A percentile compares a stretch with the other conserved stretches of the same genome.
Evolutionary conservation across 2,888 invertebrate genomes (phyloP).

Genomic region (Carpatolechia fugitivella): DNA sequence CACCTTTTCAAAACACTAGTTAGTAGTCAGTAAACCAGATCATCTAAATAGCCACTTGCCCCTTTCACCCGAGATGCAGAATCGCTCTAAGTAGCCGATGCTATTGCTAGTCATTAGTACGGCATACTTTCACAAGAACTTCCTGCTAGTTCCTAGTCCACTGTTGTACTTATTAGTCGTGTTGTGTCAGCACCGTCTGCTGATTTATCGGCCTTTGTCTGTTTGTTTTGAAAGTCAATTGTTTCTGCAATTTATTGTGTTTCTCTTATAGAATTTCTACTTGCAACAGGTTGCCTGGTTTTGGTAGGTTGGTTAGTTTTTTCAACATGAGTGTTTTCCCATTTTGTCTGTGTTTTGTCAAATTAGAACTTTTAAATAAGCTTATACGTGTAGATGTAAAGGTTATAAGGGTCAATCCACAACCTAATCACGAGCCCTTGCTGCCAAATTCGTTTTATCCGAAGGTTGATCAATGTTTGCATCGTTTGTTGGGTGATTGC

Average conservation of each 20-base stretch:
- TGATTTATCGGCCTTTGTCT: not conserved
- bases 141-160: constrained; percentile 24
- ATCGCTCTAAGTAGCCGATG: constrained; percentile 30
- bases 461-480: constrained; percentile 6
- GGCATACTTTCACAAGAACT: constrained; percentile 47
- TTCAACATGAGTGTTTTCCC: too few species aligned
- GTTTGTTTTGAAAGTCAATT: not conserved
- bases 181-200: not conserved
- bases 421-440: constrained; percentile 2
- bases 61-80: constrained; percentile 46
- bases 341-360: too few species aligned
- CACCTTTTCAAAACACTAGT: too few species aligned
- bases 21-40: not conserved
- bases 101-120: constrained; percentile 40
- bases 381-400: not conserved
- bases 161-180: not conserved
- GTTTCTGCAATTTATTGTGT: not conserved
- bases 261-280: not conserved
- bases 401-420: not conserved
- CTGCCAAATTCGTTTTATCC: constrained; percentile 5
- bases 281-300: not conserved
- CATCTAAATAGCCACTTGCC: constrained; percentile 20
- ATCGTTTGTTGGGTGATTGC: constrained; percentile 6
- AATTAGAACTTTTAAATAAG: too few species aligned
- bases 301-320: not conserved